Evolutionary conservation across 2,797 vertebrate genomes (phyloP), one percentile per base, ranked within the genome.

Genomic region (Leuciscus waleckii): DNA sequence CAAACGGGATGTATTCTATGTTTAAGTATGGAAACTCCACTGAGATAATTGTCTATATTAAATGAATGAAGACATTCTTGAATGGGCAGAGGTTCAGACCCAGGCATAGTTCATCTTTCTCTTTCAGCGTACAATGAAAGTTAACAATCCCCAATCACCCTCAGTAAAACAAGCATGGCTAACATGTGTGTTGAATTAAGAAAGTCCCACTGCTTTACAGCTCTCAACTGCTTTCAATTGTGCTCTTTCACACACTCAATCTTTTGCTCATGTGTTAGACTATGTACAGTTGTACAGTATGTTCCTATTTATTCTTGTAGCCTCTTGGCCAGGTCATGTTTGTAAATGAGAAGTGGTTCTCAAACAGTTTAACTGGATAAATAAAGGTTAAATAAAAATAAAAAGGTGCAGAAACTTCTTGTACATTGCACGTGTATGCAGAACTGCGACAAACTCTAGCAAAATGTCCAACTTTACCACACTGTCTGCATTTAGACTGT

Each of bases 181-280:
- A 63, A 73, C 77, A 85, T 85, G 29, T 79, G 83, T n/a, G 39
- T 79, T 85, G 75, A 85, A 74, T 85, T 80, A 79, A 63, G 56
- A 73, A 17, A 46, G n/a, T 58, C 67, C 51, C 76, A 73, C 29
- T 26, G 19, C 39, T 49, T 26, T 26, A 49, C 14, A 5, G 21
- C 21, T 73, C 54, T 58, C n/a, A 58, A 61, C 37, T 46, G 75
- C n/a, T 84, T 79, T 68, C 67, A 63, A 19, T 58, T 78, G 58
- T 9, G 43, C 71, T 84, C 35, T 35, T n/a, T 69, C 65, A 54
- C 67, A 54, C 35, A 51, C 32, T 80, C 21, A 26, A 51, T 46
- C 9, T 78, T 49, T 67, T 21, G 11, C 61, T 65, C n/a, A n/a
- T n/a, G n/a, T n/a, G n/a, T n/a, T n/a, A n/a, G n/a, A n/a, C n/a